Evolutionary conservation across 2,113 vertebrate species (phyloP), one percentile per base, ranked within the genome.

Genomic region (Pica pica): DNA sequence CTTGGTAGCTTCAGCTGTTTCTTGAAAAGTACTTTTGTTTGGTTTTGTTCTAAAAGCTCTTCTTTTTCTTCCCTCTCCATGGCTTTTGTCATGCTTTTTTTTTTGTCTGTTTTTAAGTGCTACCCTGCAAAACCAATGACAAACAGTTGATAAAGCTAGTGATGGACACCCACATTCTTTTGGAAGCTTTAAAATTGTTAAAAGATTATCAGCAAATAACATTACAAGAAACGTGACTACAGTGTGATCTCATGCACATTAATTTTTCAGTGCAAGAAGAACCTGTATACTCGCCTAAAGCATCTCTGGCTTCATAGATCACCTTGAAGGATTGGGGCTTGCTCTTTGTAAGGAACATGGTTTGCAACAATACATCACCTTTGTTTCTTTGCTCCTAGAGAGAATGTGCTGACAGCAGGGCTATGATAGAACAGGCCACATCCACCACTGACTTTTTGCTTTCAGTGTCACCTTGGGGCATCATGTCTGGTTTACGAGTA

Each of bases 401-500:
- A 73, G 73, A 92, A 87, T 89, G 41, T 91, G 81, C 91, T 96
- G 95, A 87, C 56, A 52, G 65, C 77, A 64, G 77, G 47, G 23
- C 60, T 92, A 4, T 47, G 55, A 63, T 59, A 82, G 47, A 84
- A 50, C 42, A 83, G 86, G 67, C 56, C 20, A 8, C 47, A 41
- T 91, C 61, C 49, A 20, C 76, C 56, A 60, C 11, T 71, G 91
- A 87, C 83, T 64, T 78, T 79, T 64, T 89, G 31, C 89, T 94
- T 90, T 70, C 86, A 64, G 46, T 82, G 96, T 94, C 69, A 95
- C 94, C 87, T 95, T 97, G 91, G 69, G 41, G n/a, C 73, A 60
- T 92, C 27, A 3, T 9, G 35, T 69, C 42, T 84, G 17, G 28
- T 79, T 92, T 82, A 30, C 41, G 27, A 68, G 64, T 57, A 79